Evolutionary conservation across 2,113 vertebrate genomes (phyloP), one percentile per base, ranked within the genome.

Genomic region (Peromyscus leucopus): DNA sequence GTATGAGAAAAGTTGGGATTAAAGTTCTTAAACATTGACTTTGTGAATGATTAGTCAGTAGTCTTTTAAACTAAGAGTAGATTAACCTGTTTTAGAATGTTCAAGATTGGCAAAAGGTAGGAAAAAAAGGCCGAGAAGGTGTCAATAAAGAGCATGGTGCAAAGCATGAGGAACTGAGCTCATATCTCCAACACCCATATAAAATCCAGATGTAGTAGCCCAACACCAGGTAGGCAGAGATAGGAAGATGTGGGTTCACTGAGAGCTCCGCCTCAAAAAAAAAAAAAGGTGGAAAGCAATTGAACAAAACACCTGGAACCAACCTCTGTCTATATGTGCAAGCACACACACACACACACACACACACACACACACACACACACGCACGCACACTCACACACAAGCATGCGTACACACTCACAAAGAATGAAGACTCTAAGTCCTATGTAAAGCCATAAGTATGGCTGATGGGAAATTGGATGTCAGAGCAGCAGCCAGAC

Each of bases 31-130:
- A 42, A 91, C 31, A 75, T 1, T 46, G 33, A 82, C 22, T 55
- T 78, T 57, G 24, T 86, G 86, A 85, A 61, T 75, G 55, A 95
- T 39, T 90, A 79, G 89, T 6, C 59, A 31, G 74, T 42, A 91
- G 26, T 83, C 36, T 83, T 89, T 95, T 89, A 82, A 90, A 36
- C 5, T 48, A 80, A 80, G n/a, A 94, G n/a, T 3, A 74, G 57
- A 79, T 79, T 65, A 42, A 67, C 42, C 8, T 57, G 15, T 65
- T 46, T 61, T 13, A 19, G 11, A 19, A 89, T 48, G 6, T 82
- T 72, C 42, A 85, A 31, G 63, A 84, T 16, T n/a, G 22, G 22
- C 51, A 46, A 48, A 55, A 28, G 5, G 61, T 48, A 15, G 2
- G 57, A 22, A 51, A 51, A 51, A 51, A 51, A 51, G 16, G 28